Evolutionary conservation across 1,140 invertebrate species (phyloP), one percentile per base, ranked within the genome.

Genomic region (Saccostrea glomerata): DNA sequence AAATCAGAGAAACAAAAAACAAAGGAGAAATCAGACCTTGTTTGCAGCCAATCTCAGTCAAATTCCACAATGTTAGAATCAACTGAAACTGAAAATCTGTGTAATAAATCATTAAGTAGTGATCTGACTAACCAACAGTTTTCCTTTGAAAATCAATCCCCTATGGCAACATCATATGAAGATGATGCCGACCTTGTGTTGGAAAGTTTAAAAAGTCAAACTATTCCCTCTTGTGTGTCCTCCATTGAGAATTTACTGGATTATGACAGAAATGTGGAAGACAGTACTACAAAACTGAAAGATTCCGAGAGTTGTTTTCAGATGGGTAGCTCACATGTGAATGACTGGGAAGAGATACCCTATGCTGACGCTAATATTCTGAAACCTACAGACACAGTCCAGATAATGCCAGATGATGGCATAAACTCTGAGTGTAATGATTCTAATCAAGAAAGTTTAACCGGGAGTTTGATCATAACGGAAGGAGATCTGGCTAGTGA

Each of bases 161-260:
- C 23, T 30, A 30, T 77, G 25, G 70, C 7, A 6, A 85, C 86
- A 85, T 89, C 88, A 55, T 89, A 89, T 82, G 89, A 89, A 56
- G 89, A 89, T 87, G 86, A 87, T 63, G 89, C 89, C 12, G 89
- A 89, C 77, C 73, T 86, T 11, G 86, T 89, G 30, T 63, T 89
- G n/a, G 89, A 89, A 87, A 87, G 56, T 63, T 23, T 88, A 25
- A 12, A 85, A 13, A 85, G 36, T 40, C 55, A 85, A 12, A 40
- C 70, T 47, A 82, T 87, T 56, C 23, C 55, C 15, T 66, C 66
- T 20, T 70, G 86, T 11, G 23, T 87, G 55, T 77, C 47, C 13
- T 54, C 30, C 56, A 87, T 82, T 25, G 54, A 87, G 36, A 82
- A 77, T 82, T 56, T 77, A 17, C n/a, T 77, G 70, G 86, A 87